These are phyloP conservation scores for Ischnus inquisitorius DNA, from an alignment of 2,888 invertebrate species.

Conservation along the genomic window DNA sequence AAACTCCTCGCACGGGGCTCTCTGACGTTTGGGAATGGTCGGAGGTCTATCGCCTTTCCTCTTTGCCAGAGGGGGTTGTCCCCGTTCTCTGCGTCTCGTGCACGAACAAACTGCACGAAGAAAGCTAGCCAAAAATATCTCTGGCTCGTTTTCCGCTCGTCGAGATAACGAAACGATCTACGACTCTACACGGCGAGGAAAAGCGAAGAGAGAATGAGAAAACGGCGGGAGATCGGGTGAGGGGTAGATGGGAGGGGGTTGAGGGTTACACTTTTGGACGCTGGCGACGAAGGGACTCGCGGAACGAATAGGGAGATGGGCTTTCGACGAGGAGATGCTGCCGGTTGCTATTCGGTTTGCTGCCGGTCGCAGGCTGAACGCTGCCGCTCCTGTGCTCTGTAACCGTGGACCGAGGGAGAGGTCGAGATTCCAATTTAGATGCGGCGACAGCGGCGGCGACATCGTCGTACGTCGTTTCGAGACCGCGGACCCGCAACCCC, in stretches of 20 bases:
- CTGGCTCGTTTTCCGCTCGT: constrained; percentile 71
- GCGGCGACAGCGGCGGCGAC: constrained; percentile 72
- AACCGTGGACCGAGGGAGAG: constrained; percentile 44
- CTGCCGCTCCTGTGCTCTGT: constrained; percentile 10
- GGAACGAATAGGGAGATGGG: constrained; percentile 57
- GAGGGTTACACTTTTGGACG: constrained; percentile 45
- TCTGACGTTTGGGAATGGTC: constrained; percentile 25
- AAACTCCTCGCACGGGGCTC: constrained; percentile 57
- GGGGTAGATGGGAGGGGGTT: constrained; percentile 19
- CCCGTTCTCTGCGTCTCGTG: constrained; percentile 15
- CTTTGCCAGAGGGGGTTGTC: constrained; percentile 34
- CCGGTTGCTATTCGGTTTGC: constrained; percentile 6
- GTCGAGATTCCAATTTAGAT: constrained; percentile 81
- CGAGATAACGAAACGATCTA: constrained; percentile 70
- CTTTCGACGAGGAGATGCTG: constrained; percentile 37
- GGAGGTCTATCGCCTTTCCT: constrained; percentile 37
- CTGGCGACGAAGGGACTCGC: constrained; percentile 67
- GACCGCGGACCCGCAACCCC: constrained; percentile 45
- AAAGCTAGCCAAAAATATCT: constrained; percentile 69
- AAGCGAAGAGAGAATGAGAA: constrained; percentile 26
- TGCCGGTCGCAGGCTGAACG: constrained; percentile 4
- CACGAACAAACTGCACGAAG: constrained; percentile 62
- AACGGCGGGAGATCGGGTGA: background rate
- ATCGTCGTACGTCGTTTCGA: constrained; percentile 67
- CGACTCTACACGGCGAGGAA: constrained; percentile 43